Percentiles rank a stretch among this genome's conserved stretches.
Evolutionary conservation across 2,888 invertebrate species (phyloP).

Genomic region (Amphipoea lucens): DNA sequence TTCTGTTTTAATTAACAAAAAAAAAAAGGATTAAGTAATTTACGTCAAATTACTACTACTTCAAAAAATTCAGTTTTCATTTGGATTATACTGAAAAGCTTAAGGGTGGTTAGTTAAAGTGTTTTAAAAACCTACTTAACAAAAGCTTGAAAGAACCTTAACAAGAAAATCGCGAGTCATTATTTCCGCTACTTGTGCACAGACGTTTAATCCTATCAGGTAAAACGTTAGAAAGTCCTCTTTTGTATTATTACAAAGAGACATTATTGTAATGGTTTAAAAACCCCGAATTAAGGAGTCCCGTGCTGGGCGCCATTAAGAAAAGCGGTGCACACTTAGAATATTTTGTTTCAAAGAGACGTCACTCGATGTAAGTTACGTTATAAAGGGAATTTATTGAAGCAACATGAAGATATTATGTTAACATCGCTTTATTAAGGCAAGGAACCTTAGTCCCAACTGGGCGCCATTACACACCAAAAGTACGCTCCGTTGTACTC

Average conservation of each 20-base stretch:
- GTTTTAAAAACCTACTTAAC: constrained; percentile 20
- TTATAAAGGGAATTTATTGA: constrained; percentile 1
- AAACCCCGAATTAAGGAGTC: constrained; percentile 27
- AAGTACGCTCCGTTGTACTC: not conserved
- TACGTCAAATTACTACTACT: not conserved
- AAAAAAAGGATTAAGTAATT: not conserved
- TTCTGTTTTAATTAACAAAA: not conserved
- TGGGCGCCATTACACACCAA: constrained; percentile 43
- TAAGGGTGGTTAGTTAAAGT: not conserved
- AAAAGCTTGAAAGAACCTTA: not conserved
- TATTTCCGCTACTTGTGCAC: constrained; percentile 42
- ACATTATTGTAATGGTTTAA: not conserved
- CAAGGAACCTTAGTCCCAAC: constrained; percentile 24
- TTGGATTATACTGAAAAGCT: not conserved
- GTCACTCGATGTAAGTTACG: not conserved
- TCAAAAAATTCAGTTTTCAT: not conserved
- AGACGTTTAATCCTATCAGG: constrained; percentile 28
- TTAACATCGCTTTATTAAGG: constrained; percentile 30
- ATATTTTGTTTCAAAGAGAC: constrained; percentile 23
- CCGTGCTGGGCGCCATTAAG: constrained; percentile 45
- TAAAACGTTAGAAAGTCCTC: constrained; percentile 27
- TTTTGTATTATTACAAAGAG: constrained; percentile 9
- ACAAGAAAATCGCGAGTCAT: constrained; percentile 38
- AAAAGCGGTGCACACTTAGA: not conserved
- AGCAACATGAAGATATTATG: constrained; percentile 35